Percentiles rank a stretch among this genome's conserved stretches.
Evolutionary conservation across 2,113 vertebrate genomes (phyloP).

Genomic region (Nycticryphes semicollaris): DNA sequence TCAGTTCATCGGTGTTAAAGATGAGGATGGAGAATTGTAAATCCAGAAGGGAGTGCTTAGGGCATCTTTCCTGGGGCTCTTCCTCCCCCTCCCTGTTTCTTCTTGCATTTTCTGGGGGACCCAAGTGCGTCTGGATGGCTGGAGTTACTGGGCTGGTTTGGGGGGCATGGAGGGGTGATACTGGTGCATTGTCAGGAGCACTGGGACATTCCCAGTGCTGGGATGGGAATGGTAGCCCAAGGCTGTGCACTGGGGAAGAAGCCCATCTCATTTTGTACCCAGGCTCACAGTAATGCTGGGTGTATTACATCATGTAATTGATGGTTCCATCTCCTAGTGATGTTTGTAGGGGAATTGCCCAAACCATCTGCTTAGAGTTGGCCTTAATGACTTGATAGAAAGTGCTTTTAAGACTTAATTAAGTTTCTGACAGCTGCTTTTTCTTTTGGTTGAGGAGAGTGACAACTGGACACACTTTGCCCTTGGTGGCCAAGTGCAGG

Average conservation of each 20-base stretch:
- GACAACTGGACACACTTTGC: background rate
- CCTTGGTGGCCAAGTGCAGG: background rate
- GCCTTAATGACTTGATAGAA: background rate
- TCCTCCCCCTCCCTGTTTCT: background rate
- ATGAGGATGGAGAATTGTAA: background rate
- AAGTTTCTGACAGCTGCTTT: background rate
- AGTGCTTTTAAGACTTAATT: background rate
- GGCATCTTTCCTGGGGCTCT: too few species aligned
- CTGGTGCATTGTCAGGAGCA: background rate
- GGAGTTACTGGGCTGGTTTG: background rate
- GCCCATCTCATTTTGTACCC: background rate
- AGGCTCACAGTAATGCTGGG: fast-evolving
- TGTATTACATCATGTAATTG: background rate
- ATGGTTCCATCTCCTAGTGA: background rate
- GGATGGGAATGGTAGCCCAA: background rate
- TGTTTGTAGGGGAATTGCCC: background rate
- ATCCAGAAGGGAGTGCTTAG: background rate
- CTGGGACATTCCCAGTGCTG: background rate
- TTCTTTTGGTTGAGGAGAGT: background rate
- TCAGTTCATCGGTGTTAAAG: background rate
- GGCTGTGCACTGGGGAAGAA: background rate
- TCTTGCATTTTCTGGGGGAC: background rate
- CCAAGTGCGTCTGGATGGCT: background rate
- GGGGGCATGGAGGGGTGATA: fast-evolving
- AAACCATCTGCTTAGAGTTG: background rate